Evolutionary conservation across 2,797 vertebrate species (phyloP).

Genomic region (Muscicapa comitata): DNA sequence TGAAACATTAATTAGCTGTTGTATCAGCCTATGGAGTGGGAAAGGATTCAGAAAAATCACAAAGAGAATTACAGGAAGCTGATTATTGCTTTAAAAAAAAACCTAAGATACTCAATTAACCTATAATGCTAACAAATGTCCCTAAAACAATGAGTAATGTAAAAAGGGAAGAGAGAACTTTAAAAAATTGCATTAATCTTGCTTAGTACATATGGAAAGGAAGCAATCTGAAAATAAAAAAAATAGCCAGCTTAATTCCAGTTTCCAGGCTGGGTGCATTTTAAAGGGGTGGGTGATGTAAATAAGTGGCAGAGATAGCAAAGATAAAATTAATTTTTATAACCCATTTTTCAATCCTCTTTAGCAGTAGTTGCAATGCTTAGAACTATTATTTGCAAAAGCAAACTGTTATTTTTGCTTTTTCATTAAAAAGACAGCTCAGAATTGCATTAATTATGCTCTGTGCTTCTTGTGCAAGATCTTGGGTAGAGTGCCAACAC

Average conservation of each 20-base stretch:
- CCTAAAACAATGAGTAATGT: conserved; percentile 9
- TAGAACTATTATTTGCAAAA: not conserved
- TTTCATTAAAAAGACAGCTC: not conserved
- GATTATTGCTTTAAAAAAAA: not conserved
- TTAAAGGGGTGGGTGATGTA: not conserved
- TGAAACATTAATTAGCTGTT: conserved; percentile 3
- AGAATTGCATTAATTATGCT: not conserved
- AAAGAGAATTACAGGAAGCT: not conserved
- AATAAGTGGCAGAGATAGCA: not conserved
- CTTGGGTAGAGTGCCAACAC: not conserved
- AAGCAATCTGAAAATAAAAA: not conserved
- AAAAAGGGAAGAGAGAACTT: not conserved
- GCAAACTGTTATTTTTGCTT: not conserved
- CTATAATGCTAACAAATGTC: not conserved
- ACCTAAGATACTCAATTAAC: not conserved
- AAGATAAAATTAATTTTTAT: not conserved
- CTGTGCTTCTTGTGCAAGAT: not conserved
- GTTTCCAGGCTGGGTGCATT: not conserved
- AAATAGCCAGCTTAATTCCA: not conserved
- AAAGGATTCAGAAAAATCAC: not conserved
- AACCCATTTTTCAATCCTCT: not conserved
- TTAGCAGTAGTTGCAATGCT: not conserved
- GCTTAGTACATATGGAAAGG: not conserved
- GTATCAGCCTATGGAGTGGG: not conserved
- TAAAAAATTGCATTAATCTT: not conserved